Percentiles rank a stretch among this genome's conserved stretches.
Conservation (phyloP, 1,140 invertebrate genomes). For the Littorina saxatilis region DNA sequence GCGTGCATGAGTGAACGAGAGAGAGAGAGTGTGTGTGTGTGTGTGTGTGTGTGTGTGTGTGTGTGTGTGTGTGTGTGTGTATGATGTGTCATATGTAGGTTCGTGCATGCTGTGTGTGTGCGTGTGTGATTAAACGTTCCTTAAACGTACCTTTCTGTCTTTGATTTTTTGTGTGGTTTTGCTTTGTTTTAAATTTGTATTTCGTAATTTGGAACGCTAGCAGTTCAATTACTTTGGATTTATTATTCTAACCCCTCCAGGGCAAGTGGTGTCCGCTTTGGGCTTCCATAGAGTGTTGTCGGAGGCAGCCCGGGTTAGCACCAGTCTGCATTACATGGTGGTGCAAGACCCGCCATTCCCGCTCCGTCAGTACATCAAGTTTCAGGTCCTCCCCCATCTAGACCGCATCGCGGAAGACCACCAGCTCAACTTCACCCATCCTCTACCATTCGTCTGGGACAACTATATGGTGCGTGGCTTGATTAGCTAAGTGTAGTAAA, state of each 20-base stretch:
- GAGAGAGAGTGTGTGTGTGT: constrained; percentile 15
- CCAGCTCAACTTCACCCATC: constrained; percentile 24
- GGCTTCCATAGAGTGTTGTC: constrained; percentile 13
- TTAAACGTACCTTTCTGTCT: no score
- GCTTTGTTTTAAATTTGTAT: no score
- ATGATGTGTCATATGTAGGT: no score
- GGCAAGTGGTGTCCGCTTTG: background rate
- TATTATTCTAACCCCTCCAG: no score
- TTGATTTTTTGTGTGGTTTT: no score
- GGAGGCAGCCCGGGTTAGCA: background rate
- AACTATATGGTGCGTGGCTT: background rate
- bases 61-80: background rate
- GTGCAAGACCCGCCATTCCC: constrained; percentile 25
- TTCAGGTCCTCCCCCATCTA: background rate
- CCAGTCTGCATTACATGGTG: constrained; percentile 5
- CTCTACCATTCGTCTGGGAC: constrained; percentile 15
- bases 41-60: constrained; percentile 13
- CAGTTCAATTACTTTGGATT: no score
- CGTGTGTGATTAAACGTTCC: background rate
- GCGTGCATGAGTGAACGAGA: no score
- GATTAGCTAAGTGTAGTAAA: no score
- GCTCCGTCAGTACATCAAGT: constrained; percentile 29
- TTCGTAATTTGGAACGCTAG: no score
- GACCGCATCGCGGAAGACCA: background rate
- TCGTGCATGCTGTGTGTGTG: no score